These are phyloP conservation scores for Sphaeridia pumilis DNA, from an alignment of 2,888 invertebrate species.

Conservation along the genomic window DNA sequence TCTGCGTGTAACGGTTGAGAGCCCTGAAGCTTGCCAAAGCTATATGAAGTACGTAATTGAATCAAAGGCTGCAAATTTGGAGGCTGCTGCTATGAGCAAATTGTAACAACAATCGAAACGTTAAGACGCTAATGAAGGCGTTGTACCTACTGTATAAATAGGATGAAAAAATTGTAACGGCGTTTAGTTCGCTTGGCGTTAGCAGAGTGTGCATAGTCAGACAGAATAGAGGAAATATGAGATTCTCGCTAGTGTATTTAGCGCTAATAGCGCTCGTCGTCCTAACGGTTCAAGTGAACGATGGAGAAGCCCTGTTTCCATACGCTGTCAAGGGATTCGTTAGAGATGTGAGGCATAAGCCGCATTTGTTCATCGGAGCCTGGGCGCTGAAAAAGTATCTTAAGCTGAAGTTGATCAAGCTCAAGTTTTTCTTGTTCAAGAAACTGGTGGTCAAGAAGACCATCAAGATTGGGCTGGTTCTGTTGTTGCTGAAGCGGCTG, in stretches of 20 bases:
- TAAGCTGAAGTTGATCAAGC: slow-evolving; percentile 28
- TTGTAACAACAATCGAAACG: no score
- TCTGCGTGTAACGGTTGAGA: no score
- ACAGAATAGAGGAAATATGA: no score
- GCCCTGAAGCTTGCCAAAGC: no score
- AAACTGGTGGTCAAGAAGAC: slow-evolving; percentile 26
- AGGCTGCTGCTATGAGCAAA: no score
- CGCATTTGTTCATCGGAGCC: slow-evolving; percentile 28
- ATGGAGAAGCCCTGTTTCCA: slow-evolving; percentile 26
- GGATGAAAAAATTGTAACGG: no score
- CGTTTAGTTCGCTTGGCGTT: no score
- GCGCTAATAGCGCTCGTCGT: slow-evolving; percentile 4
- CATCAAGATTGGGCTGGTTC: slow-evolving; percentile 5
- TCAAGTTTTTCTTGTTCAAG: slow-evolving; percentile 30
- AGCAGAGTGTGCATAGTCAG: no score
- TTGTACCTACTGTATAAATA: no score
- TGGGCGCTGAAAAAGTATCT: slow-evolving; percentile 34
- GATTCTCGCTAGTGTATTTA: slow-evolving; percentile 1
- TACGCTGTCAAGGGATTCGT: slow-evolving; percentile 34
- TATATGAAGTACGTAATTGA: no score
- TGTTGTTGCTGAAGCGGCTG: slow-evolving; percentile 7
- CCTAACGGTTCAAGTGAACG: slow-evolving; percentile 15
- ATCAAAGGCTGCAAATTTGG: no score
- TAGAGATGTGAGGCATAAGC: slow-evolving; percentile 24
- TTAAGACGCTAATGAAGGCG: no score